Evolutionary conservation across 2,797 vertebrate species (phyloP), one percentile per base, ranked within the genome.

Genomic region (Sebastes alutus): DNA sequence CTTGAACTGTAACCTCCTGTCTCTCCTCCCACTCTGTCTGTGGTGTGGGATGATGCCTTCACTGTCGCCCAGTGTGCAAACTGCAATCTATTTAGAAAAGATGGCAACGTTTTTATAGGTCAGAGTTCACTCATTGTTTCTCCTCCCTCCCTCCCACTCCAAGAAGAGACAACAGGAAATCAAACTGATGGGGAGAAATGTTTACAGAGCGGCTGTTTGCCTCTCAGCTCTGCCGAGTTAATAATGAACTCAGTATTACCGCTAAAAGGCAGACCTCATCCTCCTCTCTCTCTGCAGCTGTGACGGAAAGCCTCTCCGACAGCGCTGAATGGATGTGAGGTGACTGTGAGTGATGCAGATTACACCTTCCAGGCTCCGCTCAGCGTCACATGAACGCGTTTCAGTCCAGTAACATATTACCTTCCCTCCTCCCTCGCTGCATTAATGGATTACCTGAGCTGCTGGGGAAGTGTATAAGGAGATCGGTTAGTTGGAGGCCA

Each of bases 191-290:
- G 69, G 49, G 73, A 38, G 75, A 87, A 27, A 74, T 92, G 90
- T 95, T 93, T 91, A 87, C 89, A 87, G 89, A 89, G 85, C 10
- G 49, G 64, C 68, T 87, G 90, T 94, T 87, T 89, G 86, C 86
- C 78, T 76, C 65, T 81, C 35, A 64, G 83, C 64, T 77, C 69
- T 16, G 18, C 59, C 5, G 65, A 71, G 91, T 93, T 93, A 89
- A 93, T 90, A 84, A 91, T 90, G 86, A 91, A 89, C 88, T 74
- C 59, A 9, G 29, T 69, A 20, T 76, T 65, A 49, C 65, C 18
- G 7, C 16, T 18, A 49, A 49, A 49, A 49, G 46, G 18, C 46
- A 23, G 54, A 4, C 38, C 75, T 78, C 55, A 16, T 66, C 80
- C 75, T 72, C 78, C 46, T 49, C 46, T 42, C 64, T 32, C 54